These are phyloP conservation scores for Vicugna pacos DNA, from an alignment of 2,113 vertebrate genomes.

Conservation along the genomic window DNA sequence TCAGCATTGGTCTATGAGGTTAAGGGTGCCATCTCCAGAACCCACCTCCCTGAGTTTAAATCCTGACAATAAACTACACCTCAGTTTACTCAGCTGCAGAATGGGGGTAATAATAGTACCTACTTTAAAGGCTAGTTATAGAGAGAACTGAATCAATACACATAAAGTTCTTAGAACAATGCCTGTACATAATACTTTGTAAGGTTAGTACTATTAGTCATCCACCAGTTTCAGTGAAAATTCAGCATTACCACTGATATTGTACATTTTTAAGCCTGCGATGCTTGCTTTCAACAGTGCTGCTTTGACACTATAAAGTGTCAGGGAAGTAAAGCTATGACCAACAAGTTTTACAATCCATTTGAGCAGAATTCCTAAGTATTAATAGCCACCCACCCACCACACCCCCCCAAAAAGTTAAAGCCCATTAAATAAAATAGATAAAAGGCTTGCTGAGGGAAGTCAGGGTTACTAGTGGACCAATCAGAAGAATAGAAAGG, in stretches of 20 bases:
- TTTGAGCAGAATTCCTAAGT: neutral
- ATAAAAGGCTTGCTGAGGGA: neutral
- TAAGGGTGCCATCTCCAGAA: slow-evolving; percentile 7
- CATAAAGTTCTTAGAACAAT: slow-evolving; percentile 5
- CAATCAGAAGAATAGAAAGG: neutral
- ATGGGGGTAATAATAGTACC: neutral
- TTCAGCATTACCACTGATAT: neutral
- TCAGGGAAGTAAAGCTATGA: neutral
- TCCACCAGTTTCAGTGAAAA: neutral
- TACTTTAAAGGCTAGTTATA: slow-evolving; percentile 3
- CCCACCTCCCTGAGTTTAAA: neutral
- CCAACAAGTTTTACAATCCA: neutral
- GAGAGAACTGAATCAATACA: neutral
- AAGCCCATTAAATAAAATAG: neutral
- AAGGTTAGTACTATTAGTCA: neutral
- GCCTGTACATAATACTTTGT: neutral
- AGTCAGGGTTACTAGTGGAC: neutral
- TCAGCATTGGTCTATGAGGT: neutral
- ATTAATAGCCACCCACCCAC: neutral
- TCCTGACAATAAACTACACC: neutral
- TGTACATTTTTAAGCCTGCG: neutral
- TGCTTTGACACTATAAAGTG: neutral
- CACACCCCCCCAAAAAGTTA: neutral
- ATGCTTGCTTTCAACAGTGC: neutral
- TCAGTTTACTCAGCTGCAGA: neutral